phyloP scores from a whole-genome alignment of 2,113 vertebrate genomes.

The Callorhinus ursinus region DNA sequence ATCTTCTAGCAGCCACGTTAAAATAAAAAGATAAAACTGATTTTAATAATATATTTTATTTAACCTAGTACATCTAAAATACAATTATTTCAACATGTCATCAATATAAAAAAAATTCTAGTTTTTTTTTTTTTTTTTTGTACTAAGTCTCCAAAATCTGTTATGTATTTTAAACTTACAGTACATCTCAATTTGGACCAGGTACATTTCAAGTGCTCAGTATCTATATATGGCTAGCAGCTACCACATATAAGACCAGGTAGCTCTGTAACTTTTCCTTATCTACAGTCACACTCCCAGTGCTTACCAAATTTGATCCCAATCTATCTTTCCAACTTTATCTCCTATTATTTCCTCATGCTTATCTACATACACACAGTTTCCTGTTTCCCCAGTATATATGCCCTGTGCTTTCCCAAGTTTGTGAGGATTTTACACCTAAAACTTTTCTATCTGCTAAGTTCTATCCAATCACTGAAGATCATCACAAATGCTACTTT shows the following conservation, averaged over 20 bases:
- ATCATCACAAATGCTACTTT: not conserved
- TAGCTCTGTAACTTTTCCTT: not conserved
- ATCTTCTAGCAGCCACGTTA: not conserved
- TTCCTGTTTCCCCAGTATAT: not conserved
- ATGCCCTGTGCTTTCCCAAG: not conserved
- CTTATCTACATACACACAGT: not conserved
- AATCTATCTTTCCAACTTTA: not conserved
- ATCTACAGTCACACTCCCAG: not conserved
- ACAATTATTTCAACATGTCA: slow-evolving; percentile 35
- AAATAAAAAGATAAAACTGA: not conserved
- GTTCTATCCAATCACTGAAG: not conserved
- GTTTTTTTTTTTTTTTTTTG: not conserved
- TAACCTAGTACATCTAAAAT: not conserved
- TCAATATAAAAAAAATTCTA: not conserved
- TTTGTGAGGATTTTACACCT: not conserved
- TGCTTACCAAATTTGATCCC: not conserved
- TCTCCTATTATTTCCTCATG: not conserved
- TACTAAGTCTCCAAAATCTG: slow-evolving; percentile 12
- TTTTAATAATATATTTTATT: slow-evolving; percentile 25
- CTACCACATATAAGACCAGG: not conserved
- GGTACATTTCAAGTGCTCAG: not conserved
- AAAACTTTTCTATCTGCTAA: not conserved
- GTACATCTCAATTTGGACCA: not conserved
- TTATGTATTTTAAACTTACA: not conserved
- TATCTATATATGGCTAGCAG: not conserved